These are phyloP conservation scores for Agriopis marginaria DNA, from an alignment of 2,888 invertebrate species.

Conservation along the genomic window DNA sequence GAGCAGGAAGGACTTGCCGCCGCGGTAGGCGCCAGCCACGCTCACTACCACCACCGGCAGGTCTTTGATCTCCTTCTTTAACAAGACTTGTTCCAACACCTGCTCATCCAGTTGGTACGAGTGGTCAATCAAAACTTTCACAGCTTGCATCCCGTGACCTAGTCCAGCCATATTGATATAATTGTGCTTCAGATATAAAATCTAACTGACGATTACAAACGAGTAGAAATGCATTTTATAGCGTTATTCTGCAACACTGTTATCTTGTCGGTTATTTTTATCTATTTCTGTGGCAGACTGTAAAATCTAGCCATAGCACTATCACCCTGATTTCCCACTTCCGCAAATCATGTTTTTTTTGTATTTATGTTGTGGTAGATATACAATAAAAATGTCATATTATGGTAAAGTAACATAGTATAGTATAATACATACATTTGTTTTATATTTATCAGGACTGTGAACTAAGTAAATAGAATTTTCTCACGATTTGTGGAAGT, in stretches of 20 bases:
- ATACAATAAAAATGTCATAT: too few relatives aligned
- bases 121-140: slow-evolving; percentile 25
- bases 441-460: too few relatives aligned
- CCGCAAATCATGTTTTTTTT: not conserved
- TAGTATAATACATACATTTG: too few relatives aligned
- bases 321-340: not conserved
- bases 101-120: slow-evolving; percentile 34
- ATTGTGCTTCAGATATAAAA: not conserved
- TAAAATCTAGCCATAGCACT: not conserved
- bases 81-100: slow-evolving; percentile 33
- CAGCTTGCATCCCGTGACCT: slow-evolving; percentile 24
- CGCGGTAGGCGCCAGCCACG: slow-evolving; percentile 51
- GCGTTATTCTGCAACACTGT: not conserved
- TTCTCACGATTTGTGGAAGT: too few relatives aligned
- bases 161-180: slow-evolving; percentile 8
- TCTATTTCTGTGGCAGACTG: slow-evolving; percentile 2
- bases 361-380: not conserved
- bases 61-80: slow-evolving; percentile 40
- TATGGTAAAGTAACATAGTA: too few relatives aligned
- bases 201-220: not conserved
- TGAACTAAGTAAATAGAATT: too few relatives aligned
- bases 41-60: slow-evolving; percentile 49
- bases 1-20: slow-evolving; percentile 54
- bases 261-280: slow-evolving; percentile 1
- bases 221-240: slow-evolving; percentile 2